Percentiles rank a stretch among this genome's conserved stretches.
Conservation (phyloP, 1,140 invertebrate genomes). For the Pseudomyrmex dendroicus region DNA sequence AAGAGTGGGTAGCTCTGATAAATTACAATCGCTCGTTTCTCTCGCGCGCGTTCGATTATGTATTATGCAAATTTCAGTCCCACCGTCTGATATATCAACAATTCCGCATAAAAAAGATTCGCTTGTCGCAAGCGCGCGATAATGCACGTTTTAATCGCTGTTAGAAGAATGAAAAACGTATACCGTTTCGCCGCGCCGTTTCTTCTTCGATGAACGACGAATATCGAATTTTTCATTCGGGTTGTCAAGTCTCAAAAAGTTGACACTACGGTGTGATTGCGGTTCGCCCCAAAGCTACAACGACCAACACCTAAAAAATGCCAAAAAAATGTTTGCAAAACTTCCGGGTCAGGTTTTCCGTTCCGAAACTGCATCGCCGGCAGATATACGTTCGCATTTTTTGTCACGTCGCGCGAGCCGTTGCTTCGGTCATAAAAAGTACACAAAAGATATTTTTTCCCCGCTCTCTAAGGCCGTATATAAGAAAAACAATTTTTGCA, state of each 20-base stretch:
- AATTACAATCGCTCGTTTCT: constrained; percentile 32
- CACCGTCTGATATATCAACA: not conserved
- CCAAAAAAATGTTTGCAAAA: constrained; percentile 29
- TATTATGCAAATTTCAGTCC: constrained; percentile 29
- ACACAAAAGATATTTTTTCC: constrained; percentile 8
- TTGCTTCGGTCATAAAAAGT: not conserved
- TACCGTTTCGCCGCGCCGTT: not conserved
- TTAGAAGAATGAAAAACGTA: not conserved
- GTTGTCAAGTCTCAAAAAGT: constrained; percentile 2
- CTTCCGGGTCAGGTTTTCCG: not conserved
- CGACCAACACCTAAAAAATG: constrained; percentile 12
- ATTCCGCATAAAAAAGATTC: not conserved
- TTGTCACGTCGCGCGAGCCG: not conserved
- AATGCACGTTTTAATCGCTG: not conserved
- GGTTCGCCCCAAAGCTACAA: not conserved
- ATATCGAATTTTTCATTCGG: not conserved
- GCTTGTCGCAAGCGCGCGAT: not conserved
- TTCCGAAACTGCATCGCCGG: not conserved
- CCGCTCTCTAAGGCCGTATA: not conserved
- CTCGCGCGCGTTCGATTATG: not conserved
- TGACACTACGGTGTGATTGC: not conserved
- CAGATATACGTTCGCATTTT: constrained; percentile 20
- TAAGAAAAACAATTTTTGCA: not conserved
- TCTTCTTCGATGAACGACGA: not conserved
- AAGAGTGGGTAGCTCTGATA: constrained; percentile 33